Conservation (phyloP, 1,140 invertebrate species). For the Zophobas atratus region DNA sequence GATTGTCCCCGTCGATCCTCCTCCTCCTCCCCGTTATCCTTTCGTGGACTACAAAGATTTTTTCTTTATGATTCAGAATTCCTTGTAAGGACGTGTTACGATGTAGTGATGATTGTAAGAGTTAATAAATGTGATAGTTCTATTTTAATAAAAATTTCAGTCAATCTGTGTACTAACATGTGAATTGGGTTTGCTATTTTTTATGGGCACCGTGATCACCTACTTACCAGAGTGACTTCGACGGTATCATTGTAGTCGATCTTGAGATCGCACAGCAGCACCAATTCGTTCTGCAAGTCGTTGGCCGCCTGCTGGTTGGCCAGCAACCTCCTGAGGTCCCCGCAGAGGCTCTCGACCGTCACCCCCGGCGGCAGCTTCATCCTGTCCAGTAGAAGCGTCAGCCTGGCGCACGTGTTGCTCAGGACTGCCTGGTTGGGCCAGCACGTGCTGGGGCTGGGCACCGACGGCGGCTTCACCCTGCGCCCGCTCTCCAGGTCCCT, state of each 20-base stretch:
- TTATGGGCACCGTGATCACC: too few species aligned
- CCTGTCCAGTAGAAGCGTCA: slow-evolving; percentile 80
- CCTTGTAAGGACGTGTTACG: too few species aligned
- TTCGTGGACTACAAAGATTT: too few species aligned
- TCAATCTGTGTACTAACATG: too few species aligned
- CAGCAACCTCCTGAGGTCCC: slow-evolving; percentile 77
- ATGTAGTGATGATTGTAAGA: too few species aligned
- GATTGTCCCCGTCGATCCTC: too few species aligned
- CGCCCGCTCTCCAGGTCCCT: slow-evolving; percentile 80
- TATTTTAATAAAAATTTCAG: too few species aligned
- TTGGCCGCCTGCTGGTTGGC: slow-evolving; percentile 74
- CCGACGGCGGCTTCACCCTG: slow-evolving; percentile 81
- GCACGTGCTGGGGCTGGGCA: slow-evolving; percentile 83
- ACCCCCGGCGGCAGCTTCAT: slow-evolving; percentile 78
- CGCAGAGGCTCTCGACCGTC: slow-evolving; percentile 81
- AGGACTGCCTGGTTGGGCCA: slow-evolving; percentile 82
- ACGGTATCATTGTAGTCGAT: slow-evolving; percentile 85
- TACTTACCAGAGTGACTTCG: slow-evolving; percentile 87
- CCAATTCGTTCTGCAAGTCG: slow-evolving; percentile 72
- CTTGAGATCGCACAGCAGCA: slow-evolving; percentile 87
- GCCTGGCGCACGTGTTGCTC: slow-evolving; percentile 81
- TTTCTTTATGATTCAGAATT: too few species aligned
- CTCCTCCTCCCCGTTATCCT: too few species aligned
- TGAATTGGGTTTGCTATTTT: too few species aligned
- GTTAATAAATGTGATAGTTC: too few species aligned